phyloP scores from a whole-genome alignment of 2,797 vertebrate species.

The Acipenser oxyrinchus region DNA sequence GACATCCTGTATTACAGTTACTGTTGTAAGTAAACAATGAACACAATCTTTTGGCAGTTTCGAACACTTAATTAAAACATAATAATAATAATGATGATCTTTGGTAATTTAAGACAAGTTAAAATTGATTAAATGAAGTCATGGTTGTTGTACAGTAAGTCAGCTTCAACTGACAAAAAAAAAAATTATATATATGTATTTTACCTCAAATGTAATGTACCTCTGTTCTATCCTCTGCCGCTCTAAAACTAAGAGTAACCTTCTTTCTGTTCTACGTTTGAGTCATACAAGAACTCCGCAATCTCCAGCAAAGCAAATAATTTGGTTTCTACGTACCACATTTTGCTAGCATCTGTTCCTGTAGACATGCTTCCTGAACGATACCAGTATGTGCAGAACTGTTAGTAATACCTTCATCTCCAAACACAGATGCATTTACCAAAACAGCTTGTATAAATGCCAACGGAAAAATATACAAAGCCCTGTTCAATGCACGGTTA shows the following conservation, averaged over 20 bases:
- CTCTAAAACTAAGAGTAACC: not conserved
- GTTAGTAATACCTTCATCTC: constrained; percentile 39
- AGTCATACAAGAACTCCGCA: constrained; percentile 10
- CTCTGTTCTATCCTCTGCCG: not conserved
- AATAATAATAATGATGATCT: no score
- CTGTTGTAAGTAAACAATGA: no score
- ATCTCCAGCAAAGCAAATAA: not conserved
- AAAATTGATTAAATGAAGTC: no score
- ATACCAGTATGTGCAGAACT: constrained; percentile 60
- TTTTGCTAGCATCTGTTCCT: constrained; percentile 12
- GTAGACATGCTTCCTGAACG: constrained; percentile 46
- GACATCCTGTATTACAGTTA: no score
- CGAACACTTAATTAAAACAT: no score
- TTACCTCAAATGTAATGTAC: no score
- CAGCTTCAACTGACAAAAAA: no score
- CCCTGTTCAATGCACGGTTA: not conserved
- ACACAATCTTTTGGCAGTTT: no score
- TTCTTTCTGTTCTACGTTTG: not conserved
- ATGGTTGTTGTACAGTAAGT: no score
- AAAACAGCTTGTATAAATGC: no score
- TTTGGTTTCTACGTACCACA: constrained; percentile 13
- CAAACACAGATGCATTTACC: not conserved
- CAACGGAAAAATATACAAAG: not conserved
- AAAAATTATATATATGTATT: no score
- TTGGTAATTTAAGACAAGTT: no score